Conservation (phyloP, 2,113 vertebrate genomes). For the Athene noctua region DNA sequence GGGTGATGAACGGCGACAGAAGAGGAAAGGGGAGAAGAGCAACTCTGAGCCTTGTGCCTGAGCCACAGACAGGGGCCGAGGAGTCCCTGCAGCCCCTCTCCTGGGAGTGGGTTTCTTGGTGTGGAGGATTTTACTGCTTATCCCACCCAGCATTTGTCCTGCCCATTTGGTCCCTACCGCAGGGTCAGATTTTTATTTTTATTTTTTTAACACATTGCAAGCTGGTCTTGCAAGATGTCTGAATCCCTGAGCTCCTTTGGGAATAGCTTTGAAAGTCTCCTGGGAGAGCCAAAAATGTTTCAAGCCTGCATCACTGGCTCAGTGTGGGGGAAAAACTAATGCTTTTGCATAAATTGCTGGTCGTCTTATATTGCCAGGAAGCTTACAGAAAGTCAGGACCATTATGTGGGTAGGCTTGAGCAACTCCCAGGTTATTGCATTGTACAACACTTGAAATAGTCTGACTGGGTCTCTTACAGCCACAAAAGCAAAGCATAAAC, state of each 20-base stretch:
- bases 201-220: not conserved
- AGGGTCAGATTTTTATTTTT: not conserved
- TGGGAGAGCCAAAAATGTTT: not conserved
- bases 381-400: not conserved
- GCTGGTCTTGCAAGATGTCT: not conserved
- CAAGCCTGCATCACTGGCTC: not conserved
- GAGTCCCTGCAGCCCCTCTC: not conserved
- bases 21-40: not conserved
- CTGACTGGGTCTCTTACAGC: not conserved
- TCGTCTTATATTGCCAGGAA: not conserved
- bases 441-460: not conserved
- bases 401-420: not conserved
- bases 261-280: not conserved
- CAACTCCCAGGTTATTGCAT: not conserved
- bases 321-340: accelerated
- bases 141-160: accelerated
- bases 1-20: accelerated
- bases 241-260: not conserved
- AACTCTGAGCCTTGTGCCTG: not conserved
- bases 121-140: accelerated
- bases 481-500: not conserved
- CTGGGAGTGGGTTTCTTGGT: not conserved
- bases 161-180: accelerated
- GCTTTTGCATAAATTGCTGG: not conserved
- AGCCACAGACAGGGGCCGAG: accelerated